Percentiles rank a stretch among this genome's conserved stretches.
Conservation (phyloP, 2,888 invertebrate species). For the Harpalus rubripes region DNA sequence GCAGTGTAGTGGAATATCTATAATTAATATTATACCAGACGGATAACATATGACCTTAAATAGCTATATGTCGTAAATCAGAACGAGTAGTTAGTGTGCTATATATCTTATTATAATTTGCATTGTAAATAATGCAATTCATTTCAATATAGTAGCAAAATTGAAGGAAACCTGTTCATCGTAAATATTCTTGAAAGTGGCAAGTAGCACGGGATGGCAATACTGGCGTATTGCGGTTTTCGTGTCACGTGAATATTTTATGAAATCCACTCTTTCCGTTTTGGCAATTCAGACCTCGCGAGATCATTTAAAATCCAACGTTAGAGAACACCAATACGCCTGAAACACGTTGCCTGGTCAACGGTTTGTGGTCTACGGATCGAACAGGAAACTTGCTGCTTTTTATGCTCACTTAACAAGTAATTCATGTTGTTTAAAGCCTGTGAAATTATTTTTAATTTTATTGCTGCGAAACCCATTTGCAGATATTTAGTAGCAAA, state of each 20-base stretch:
- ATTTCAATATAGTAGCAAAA: slow-evolving; percentile 13
- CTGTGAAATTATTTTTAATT: slow-evolving; percentile 21
- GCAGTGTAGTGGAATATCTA: no score
- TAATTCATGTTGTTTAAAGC: slow-evolving; percentile 8
- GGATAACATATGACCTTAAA: no score
- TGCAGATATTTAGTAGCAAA: not conserved
- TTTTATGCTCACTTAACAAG: slow-evolving; percentile 31
- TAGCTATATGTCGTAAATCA: no score
- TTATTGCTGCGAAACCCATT: slow-evolving; percentile 2
- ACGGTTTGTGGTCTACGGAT: not conserved
- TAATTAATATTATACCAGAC: no score
- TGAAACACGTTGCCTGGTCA: not conserved
- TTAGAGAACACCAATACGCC: slow-evolving; percentile 21
- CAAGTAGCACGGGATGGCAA: slow-evolving; percentile 14
- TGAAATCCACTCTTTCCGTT: slow-evolving; percentile 42
- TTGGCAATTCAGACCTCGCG: slow-evolving; percentile 35
- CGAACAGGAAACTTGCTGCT: not conserved
- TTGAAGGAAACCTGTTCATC: slow-evolving; percentile 2
- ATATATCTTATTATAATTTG: not conserved
- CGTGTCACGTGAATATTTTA: slow-evolving; percentile 48
- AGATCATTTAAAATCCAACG: slow-evolving; percentile 43
- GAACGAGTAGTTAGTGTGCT: not conserved
- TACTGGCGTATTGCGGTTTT: slow-evolving; percentile 36
- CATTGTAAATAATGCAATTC: not conserved
- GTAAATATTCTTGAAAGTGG: slow-evolving; percentile 3